These are phyloP conservation scores for Acanthurus lineatus DNA, from an alignment of 2,797 vertebrate species.

Conservation along the genomic window DNA sequence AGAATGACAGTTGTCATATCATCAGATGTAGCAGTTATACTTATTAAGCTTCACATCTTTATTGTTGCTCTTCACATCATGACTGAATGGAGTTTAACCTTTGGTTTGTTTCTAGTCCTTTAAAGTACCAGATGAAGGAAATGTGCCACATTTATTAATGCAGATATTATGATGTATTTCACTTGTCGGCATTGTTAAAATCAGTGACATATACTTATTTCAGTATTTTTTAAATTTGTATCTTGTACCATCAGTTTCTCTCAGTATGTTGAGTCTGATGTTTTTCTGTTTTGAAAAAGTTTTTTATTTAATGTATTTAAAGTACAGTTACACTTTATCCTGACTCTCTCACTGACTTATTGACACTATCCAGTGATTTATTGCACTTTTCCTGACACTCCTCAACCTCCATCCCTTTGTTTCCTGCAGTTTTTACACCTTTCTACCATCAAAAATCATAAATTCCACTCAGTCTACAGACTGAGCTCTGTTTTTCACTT, in stretches of 20 bases:
- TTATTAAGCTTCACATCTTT: neutral
- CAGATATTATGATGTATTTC: neutral
- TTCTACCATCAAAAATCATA: conserved; percentile 15
- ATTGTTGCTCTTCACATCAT: neutral
- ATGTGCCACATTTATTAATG: neutral
- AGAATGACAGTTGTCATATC: neutral
- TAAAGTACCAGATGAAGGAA: neutral
- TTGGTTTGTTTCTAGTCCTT: conserved; percentile 3
- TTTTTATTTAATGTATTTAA: conserved; percentile 3
- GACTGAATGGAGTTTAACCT: neutral
- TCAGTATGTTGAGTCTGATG: neutral
- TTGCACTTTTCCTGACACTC: conserved; percentile 51
- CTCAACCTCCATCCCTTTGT: conserved; percentile 48
- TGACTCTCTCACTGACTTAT: conserved; percentile 3
- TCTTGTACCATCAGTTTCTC: conserved; percentile 6
- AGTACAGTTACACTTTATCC: conserved; percentile 18
- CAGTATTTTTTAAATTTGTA: neutral
- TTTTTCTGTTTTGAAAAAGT: neutral
- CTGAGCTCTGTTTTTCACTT: conserved; percentile 16
- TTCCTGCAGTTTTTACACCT: conserved; percentile 46
- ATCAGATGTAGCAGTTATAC: neutral
- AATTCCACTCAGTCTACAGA: conserved; percentile 31
- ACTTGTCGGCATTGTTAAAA: conserved; percentile 1
- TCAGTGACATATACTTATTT: neutral
- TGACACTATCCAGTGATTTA: conserved; percentile 27